Evolutionary conservation across 2,888 invertebrate genomes (phyloP).

Genomic region (Altica lythri): DNA sequence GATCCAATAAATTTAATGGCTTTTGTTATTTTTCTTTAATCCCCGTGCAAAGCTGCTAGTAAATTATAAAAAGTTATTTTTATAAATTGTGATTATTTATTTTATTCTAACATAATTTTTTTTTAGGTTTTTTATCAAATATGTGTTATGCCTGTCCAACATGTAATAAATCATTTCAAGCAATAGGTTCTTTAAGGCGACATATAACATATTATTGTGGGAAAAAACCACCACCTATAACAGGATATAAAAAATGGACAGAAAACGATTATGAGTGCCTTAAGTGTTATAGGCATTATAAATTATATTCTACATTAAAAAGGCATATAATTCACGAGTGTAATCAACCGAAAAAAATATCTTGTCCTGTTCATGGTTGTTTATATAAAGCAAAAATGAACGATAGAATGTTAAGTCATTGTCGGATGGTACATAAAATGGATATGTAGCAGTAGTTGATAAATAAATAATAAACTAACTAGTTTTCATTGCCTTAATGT

Average conservation of each 20-base stretch:
- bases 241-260: constrained; percentile 40
- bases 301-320: constrained; percentile 43
- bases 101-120: constrained; percentile 1
- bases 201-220: constrained; percentile 44
- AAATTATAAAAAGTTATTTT: background rate
- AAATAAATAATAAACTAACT: background rate
- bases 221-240: constrained; percentile 43
- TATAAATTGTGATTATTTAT: too few species aligned
- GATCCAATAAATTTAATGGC: too few species aligned
- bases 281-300: constrained; percentile 40
- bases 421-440: constrained; percentile 45
- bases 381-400: constrained; percentile 46
- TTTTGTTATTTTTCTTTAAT: too few species aligned
- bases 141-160: constrained; percentile 35
- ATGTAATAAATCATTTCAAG: constrained; percentile 40
- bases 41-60: too few species aligned
- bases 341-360: constrained; percentile 43
- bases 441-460: constrained; percentile 4
- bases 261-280: constrained; percentile 35
- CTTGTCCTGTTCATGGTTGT: constrained; percentile 46
- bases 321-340: constrained; percentile 48
- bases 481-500: background rate
- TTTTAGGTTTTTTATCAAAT: constrained; percentile 9
- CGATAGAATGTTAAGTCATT: constrained; percentile 47
- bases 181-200: constrained; percentile 37